Percentiles rank a stretch among this genome's conserved stretches.
phyloP scores from a whole-genome alignment of 2,797 vertebrate genomes.

The Danio albolineatus region DNA sequence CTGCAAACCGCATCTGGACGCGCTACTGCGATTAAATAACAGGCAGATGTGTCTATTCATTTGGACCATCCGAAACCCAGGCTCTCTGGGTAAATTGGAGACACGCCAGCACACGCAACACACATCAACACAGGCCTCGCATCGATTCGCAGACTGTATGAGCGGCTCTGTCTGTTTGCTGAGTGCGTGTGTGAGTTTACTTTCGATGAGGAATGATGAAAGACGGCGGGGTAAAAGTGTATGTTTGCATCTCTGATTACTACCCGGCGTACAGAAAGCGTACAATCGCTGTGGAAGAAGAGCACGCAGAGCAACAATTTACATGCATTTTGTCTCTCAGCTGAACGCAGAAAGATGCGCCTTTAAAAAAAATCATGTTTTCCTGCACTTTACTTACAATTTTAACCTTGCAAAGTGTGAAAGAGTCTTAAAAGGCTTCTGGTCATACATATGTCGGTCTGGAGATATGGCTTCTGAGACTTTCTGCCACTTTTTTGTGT shows the following conservation, averaged over 20 bases:
- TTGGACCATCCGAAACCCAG: background rate
- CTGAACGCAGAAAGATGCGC: background rate
- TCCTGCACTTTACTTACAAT: background rate
- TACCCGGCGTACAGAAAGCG: background rate
- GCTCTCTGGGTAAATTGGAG: background rate
- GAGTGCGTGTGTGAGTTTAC: background rate
- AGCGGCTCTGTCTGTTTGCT: background rate
- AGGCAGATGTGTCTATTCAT: constrained; percentile 32
- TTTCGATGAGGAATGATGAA: constrained; percentile 28
- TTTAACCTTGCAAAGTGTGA: background rate
- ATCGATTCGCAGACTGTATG: constrained; percentile 12
- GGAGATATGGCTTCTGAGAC: background rate
- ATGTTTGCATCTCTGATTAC: constrained; percentile 38
- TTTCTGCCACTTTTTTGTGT: background rate
- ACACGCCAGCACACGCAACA: background rate
- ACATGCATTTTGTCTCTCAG: background rate
- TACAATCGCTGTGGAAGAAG: constrained; percentile 2
- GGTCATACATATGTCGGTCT: background rate
- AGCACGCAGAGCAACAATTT: constrained; percentile 9
- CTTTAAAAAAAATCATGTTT: background rate
- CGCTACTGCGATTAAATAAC: constrained; percentile 31
- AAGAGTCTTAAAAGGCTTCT: background rate
- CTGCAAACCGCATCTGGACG: constrained; percentile 6
- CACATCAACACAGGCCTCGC: background rate
- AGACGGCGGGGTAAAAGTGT: background rate